phyloP scores from a whole-genome alignment of 2,113 vertebrate species.

The Cavia porcellus region DNA sequence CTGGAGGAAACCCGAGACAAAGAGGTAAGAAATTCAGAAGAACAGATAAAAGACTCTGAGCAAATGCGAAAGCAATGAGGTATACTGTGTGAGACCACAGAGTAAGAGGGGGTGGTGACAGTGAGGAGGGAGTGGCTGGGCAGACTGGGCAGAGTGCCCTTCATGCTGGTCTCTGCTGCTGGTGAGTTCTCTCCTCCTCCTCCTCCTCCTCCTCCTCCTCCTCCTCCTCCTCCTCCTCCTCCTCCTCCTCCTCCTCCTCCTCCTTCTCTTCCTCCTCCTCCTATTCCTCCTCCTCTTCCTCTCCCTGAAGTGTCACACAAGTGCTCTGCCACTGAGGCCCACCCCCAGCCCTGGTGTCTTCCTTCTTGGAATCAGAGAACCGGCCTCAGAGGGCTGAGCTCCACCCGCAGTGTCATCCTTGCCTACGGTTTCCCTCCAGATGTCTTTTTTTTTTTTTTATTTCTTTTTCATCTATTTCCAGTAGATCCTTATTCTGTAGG shows the following conservation, averaged over 20 bases:
- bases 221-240: too few relatives aligned
- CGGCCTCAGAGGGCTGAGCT: neutral
- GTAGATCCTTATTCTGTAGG: neutral
- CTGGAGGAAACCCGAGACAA: neutral
- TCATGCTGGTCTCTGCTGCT: neutral
- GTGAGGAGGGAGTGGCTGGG: neutral
- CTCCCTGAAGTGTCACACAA: neutral
- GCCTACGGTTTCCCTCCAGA: neutral
- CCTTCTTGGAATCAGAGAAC: neutral
- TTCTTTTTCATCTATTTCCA: slow-evolving; percentile 40
- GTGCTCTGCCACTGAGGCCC: neutral
- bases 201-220: too few relatives aligned
- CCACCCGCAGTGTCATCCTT: neutral
- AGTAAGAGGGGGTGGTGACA: neutral
- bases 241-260: too few relatives aligned
- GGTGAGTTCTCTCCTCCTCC: neutral
- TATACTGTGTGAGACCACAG: neutral
- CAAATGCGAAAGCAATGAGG: neutral
- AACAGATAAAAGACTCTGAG: neutral
- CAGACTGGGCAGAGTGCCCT: neutral
- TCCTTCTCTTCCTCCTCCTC: too few relatives aligned
- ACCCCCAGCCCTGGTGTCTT: neutral
- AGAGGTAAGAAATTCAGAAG: neutral
- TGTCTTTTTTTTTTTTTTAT: neutral
- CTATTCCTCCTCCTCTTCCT: too few relatives aligned